Base-by-base conservation (phyloP, 2,888 invertebrate species). In the Oxyteleia sp. region DNA sequence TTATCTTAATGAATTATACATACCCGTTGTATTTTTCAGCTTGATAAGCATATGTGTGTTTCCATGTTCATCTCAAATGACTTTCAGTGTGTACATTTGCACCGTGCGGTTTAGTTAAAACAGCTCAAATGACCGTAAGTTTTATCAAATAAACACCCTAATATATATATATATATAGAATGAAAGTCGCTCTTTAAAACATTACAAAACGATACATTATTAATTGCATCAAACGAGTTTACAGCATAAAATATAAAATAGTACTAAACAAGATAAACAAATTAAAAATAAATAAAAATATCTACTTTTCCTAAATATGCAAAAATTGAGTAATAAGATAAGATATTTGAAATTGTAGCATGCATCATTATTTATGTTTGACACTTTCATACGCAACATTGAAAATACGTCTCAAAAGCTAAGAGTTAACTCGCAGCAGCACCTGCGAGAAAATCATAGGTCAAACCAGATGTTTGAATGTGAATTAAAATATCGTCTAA, bases 401-500 rank as follows among this genome's bases (percentile, higher is more conserved):
- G 10, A 13, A 10, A 57, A 49, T 57, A 38, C 35, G 38, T 15
- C n/a, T 41, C 18, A 18, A 57, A 38, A 57, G 20, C 11, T 16
- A 20, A 38, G 11, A 57, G 55, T 55, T 35, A 32, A 55, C 13
- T 57, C 20, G 23, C 57, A 18, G 23, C 57, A 18, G 16, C 41
- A 38, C 57, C 32, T 57, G 57, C 57, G 20, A 57, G 57, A 23
- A 57, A 57, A 41, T 57, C 57, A 20, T 57, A 57, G 61, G 45
- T 63, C 61, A 45, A 35, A 64, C 55, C 74, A 64, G 74, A 74
- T 74, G 74, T 43, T 74, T 43, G 63, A 63, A 35, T 53, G 55
- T 47, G 49, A 75, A 57, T 75, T 57, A 66, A 75, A 75, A 75
- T 66, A 75, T 66, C 64, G 64, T 75, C 47, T 75, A 45, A 45